phyloP scores from a whole-genome alignment of 1,140 invertebrate genomes.

The Metopolophium dirhodum region DNA sequence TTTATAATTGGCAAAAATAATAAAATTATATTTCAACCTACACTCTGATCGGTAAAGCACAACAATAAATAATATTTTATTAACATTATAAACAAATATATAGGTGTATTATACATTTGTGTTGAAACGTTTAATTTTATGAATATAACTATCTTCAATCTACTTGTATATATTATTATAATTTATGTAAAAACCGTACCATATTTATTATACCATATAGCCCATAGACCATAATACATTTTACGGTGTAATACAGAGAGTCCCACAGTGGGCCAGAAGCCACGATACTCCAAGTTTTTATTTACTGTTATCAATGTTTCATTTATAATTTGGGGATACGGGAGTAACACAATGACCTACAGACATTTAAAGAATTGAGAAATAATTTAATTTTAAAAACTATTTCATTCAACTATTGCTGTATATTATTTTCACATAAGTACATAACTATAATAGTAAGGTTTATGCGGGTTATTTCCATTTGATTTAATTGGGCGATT shows the following conservation, averaged over 20 bases:
- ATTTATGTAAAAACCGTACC: slow-evolving; percentile 18
- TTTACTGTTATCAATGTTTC: background rate
- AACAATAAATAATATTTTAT: background rate
- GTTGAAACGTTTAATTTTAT: background rate
- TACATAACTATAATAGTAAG: background rate
- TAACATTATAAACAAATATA: background rate
- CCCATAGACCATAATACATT: background rate
- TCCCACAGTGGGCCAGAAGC: background rate
- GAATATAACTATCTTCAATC: background rate
- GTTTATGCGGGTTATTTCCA: background rate
- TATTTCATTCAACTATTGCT: background rate
- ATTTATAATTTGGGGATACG: background rate
- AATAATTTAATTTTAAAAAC: background rate
- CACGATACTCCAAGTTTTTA: background rate
- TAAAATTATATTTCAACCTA: background rate
- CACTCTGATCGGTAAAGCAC: background rate
- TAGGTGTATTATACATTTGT: background rate
- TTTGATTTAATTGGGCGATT: background rate
- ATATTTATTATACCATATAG: background rate
- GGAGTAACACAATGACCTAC: background rate
- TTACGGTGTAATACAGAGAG: background rate
- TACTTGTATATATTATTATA: background rate
- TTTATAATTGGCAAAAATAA: background rate
- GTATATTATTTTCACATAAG: background rate
- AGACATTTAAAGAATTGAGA: background rate